Conservation (phyloP, 2,888 invertebrate species). For the Esperia sulphurella region DNA sequence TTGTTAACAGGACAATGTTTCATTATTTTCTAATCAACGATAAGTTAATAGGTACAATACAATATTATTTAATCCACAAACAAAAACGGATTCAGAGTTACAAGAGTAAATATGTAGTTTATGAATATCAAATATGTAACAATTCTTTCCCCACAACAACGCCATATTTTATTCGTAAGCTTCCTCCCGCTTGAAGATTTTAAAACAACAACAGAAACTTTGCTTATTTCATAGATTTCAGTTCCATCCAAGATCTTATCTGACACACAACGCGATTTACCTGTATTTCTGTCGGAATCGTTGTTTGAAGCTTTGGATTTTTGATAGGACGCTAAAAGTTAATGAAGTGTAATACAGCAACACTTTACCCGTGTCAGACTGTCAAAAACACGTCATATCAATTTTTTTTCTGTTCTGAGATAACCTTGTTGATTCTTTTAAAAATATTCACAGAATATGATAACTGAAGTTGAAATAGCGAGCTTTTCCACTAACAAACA, state of each 20-base stretch:
- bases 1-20: too few species aligned
- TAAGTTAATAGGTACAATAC: too few species aligned
- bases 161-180: conserved; percentile 26
- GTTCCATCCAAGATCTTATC: conserved; percentile 14
- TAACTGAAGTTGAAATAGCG: conserved; percentile 26
- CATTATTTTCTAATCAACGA: too few species aligned
- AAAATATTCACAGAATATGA: conserved; percentile 39
- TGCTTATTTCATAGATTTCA: conserved; percentile 18
- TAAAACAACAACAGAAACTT: conserved; percentile 19
- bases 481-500: conserved; percentile 15
- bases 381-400: conserved; percentile 71
- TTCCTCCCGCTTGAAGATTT: conserved; percentile 28
- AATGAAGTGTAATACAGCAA: conserved; percentile 61
- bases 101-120: too few species aligned
- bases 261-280: conserved; percentile 11
- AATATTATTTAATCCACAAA: too few species aligned
- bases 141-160: neutral
- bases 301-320: conserved; percentile 5
- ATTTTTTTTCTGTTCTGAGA: conserved; percentile 48
- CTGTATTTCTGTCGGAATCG: neutral
- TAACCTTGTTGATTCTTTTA: conserved; percentile 53
- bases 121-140: too few species aligned
- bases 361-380: conserved; percentile 71
- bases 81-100: too few species aligned
- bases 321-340: conserved; percentile 43